phyloP scores from a whole-genome alignment of 2,888 invertebrate genomes.

The Apodemia duryi region DNA sequence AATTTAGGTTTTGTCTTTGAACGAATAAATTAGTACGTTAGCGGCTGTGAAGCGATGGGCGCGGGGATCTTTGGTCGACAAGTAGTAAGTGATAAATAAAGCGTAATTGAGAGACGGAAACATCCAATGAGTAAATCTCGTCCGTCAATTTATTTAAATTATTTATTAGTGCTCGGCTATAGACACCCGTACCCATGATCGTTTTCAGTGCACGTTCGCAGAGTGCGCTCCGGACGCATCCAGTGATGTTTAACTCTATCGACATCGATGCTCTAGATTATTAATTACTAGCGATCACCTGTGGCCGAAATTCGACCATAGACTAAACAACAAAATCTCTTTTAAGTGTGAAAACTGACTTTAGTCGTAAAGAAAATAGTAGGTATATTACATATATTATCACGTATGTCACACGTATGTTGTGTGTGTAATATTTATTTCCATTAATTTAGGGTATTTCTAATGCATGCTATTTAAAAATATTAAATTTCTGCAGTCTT shows the following conservation, averaged over 20 bases:
- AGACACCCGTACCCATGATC: slow-evolving; percentile 73
- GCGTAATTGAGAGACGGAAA: slow-evolving; percentile 78
- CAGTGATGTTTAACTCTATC: slow-evolving; percentile 48
- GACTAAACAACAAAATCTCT: no score
- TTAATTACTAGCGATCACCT: not conserved
- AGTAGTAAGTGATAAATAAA: slow-evolving; percentile 78
- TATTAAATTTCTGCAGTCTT: no score
- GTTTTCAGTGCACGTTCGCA: slow-evolving; percentile 67
- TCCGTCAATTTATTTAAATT: slow-evolving; percentile 80
- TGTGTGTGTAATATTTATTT: no score
- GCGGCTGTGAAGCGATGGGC: slow-evolving; percentile 30
- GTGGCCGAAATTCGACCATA: no score
- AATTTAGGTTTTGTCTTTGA: slow-evolving; percentile 9
- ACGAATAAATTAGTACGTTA: slow-evolving; percentile 21
- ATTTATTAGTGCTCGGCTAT: slow-evolving; percentile 78
- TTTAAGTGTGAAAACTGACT: no score
- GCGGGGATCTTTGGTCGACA: slow-evolving; percentile 54
- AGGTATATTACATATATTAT: no score
- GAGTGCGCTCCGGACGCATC: slow-evolving; percentile 59
- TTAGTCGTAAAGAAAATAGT: no score
- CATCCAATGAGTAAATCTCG: slow-evolving; percentile 79
- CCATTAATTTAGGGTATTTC: no score
- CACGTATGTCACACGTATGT: no score
- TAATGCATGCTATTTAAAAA: no score
- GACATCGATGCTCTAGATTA: slow-evolving; percentile 32